phyloP scores from a whole-genome alignment of 2,113 vertebrate genomes.

The Hypomesus transpacificus region DNA sequence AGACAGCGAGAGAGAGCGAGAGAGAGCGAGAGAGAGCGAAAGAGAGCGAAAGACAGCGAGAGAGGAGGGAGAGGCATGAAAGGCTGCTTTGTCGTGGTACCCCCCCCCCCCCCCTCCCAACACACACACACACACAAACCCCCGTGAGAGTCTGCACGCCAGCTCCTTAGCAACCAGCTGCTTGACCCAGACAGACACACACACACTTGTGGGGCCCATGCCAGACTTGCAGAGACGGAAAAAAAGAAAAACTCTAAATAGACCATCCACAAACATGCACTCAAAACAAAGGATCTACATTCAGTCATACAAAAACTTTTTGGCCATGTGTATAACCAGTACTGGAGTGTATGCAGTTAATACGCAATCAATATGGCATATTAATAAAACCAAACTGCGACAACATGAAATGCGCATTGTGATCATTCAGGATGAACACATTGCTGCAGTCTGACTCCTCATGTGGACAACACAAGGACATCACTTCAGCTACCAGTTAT shows the following conservation, averaged over 20 bases:
- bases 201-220: conserved; percentile 20
- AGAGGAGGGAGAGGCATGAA: conserved; percentile 48
- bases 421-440: too few relatives aligned
- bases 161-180: conserved; percentile 68
- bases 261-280: background rate
- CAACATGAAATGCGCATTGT: too few relatives aligned
- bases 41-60: too few relatives aligned
- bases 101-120: background rate
- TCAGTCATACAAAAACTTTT: background rate
- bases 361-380: too few relatives aligned
- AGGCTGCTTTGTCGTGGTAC: conserved; percentile 55
- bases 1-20: too few relatives aligned
- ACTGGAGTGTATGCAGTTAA: too few relatives aligned
- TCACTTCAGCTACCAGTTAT: too few relatives aligned
- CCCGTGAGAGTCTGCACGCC: conserved; percentile 17
- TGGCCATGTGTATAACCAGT: too few relatives aligned
- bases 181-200: conserved; percentile 53
- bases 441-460: too few relatives aligned
- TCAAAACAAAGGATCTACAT: conserved; percentile 29
- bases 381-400: too few relatives aligned
- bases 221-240: conserved; percentile 6
- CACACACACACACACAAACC: conserved; percentile 13
- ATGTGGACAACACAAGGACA: too few relatives aligned
- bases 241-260: background rate
- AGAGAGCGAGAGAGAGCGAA: too few relatives aligned